These are phyloP conservation scores for Saxicola maurus DNA, from an alignment of 2,797 vertebrate genomes.

Conservation along the genomic window DNA sequence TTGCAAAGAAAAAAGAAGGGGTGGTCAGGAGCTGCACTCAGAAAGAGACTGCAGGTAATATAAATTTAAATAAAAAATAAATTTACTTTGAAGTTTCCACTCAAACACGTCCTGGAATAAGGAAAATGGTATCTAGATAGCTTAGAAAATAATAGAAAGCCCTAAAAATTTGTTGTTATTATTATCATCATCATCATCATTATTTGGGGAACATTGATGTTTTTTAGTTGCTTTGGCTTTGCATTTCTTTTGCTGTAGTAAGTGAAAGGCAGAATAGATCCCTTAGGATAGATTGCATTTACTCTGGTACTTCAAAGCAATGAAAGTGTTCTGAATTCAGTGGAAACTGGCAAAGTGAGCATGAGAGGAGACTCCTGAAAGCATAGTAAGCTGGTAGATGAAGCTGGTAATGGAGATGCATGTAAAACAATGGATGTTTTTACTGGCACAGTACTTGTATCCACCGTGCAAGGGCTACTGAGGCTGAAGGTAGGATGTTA, in stretches of 20 bases:
- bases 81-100: not conserved
- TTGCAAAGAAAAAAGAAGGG: not conserved
- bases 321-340: not conserved
- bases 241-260: not conserved
- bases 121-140: not conserved
- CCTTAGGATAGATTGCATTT: not conserved
- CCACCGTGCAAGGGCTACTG: not conserved
- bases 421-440: not conserved
- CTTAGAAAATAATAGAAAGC: not conserved
- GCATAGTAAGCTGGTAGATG: not conserved
- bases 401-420: not conserved
- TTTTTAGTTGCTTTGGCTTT: not conserved
- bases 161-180: not conserved
- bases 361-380: constrained; percentile 1
- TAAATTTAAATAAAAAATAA: not conserved
- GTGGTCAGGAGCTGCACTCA: not conserved
- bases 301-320: not conserved
- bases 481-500: not conserved
- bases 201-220: not conserved
- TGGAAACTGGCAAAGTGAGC: constrained; percentile 28
- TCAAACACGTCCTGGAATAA: not conserved
- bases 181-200: not conserved
- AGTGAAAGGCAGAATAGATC: not conserved
- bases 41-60: not conserved
- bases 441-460: not conserved